A percentile compares a stretch with the other conserved stretches of the same genome.
Conservation (phyloP, 2,113 vertebrate genomes). For the Otus sunia region DNA sequence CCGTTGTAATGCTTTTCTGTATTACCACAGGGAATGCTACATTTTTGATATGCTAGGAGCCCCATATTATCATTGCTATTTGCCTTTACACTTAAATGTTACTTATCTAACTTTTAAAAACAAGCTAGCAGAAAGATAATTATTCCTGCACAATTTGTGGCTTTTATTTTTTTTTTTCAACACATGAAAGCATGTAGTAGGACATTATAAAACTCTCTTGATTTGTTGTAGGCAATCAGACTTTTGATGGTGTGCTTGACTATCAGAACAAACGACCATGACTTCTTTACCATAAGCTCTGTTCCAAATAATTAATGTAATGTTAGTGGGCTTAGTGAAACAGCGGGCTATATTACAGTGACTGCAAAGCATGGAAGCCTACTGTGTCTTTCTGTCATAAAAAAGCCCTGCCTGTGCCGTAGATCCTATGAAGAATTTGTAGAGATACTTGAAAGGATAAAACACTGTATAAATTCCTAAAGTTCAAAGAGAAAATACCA, state of each 20-base stretch:
- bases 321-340: constrained; percentile 42
- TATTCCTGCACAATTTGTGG: neutral
- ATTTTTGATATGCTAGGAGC: neutral
- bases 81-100: constrained; percentile 2
- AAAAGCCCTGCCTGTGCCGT: constrained; percentile 25
- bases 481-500: constrained; percentile 69
- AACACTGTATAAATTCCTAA: constrained; percentile 59
- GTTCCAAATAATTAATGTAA: constrained; percentile 57
- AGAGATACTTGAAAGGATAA: constrained; percentile 58
- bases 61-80: neutral
- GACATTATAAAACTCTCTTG: neutral
- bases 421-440: constrained; percentile 59
- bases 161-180: neutral
- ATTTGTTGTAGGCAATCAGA: constrained; percentile 37
- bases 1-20: neutral
- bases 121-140: neutral
- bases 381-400: constrained; percentile 21
- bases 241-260: constrained; percentile 28
- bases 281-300: constrained; percentile 31
- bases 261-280: neutral
- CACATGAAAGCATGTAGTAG: neutral
- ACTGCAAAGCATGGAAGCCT: constrained; percentile 42
- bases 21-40: neutral
- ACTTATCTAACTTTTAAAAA: constrained; percentile 11
- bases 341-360: constrained; percentile 24